Percentiles rank a stretch among this genome's conserved stretches.
These are phyloP conservation scores for Tenthredo distinguenda DNA, from an alignment of 2,888 invertebrate genomes.

Conservation along the genomic window DNA sequence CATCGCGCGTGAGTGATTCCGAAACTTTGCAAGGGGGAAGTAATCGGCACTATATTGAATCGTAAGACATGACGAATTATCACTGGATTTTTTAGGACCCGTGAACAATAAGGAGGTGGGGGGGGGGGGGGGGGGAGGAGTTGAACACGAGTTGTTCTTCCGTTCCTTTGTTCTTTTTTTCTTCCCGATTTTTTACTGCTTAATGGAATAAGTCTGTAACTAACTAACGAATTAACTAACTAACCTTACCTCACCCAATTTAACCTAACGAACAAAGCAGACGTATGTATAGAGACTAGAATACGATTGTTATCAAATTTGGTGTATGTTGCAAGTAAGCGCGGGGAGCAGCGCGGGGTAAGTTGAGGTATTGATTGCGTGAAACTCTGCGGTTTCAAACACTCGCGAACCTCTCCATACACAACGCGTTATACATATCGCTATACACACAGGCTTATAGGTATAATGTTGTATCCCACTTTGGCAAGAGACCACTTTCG, in stretches of 20 bases:
- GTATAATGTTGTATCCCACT: conserved; percentile 25
- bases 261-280: background rate
- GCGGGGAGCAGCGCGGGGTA: background rate
- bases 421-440: conserved; percentile 17
- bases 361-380: conserved; percentile 51
- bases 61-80: background rate
- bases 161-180: background rate
- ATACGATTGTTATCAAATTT: conserved; percentile 29
- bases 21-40: conserved; percentile 22
- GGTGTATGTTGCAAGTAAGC: background rate
- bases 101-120: background rate
- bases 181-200: background rate
- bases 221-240: background rate
- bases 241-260: background rate
- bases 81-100: background rate
- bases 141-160: background rate
- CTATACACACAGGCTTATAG: background rate
- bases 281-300: background rate
- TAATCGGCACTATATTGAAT: conserved; percentile 36
- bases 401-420: conserved; percentile 25
- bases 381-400: conserved; percentile 52
- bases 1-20: conserved; percentile 13
- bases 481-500: conserved; percentile 15
- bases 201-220: background rate
- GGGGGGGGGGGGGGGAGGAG: background rate